phyloP scores from a whole-genome alignment of 2,888 invertebrate genomes.

The Sesia bembeciformis region DNA sequence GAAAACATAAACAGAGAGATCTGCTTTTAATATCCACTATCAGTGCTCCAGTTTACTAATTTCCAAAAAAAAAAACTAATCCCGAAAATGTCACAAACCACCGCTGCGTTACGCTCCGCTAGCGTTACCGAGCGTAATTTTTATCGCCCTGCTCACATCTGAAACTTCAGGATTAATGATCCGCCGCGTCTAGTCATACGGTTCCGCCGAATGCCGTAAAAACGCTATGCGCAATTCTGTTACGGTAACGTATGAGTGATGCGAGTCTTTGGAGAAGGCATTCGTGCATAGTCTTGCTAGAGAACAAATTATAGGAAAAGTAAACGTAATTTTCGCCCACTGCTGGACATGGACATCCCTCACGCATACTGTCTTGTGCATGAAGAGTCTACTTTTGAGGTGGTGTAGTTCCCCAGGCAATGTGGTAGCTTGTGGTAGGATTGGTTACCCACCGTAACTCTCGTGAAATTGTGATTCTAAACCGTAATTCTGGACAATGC shows the following conservation, averaged over 20 bases:
- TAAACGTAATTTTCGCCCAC: too few relatives aligned
- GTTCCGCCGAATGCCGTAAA: constrained; percentile 70
- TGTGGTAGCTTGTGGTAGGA: too few relatives aligned
- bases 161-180: constrained; percentile 68
- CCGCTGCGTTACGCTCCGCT: background rate
- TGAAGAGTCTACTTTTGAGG: too few relatives aligned
- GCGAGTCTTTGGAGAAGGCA: background rate
- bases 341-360: too few relatives aligned
- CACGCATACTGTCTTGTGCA: too few relatives aligned
- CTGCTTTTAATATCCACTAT: background rate
- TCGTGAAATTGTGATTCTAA: too few relatives aligned
- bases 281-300: background rate
- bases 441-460: too few relatives aligned
- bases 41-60: background rate
- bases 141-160: constrained; percentile 62
- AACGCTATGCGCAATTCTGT: constrained; percentile 69
- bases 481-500: too few relatives aligned
- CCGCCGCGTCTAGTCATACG: constrained; percentile 71
- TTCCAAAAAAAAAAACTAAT: background rate
- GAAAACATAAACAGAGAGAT: background rate
- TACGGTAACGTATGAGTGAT: constrained; percentile 22
- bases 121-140: constrained; percentile 42
- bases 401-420: too few relatives aligned
- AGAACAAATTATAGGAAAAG: background rate
- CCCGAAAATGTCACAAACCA: background rate